Percentiles rank a stretch among this genome's conserved stretches.
Conservation (phyloP, 2,113 vertebrate genomes). For the Danionella cerebrum region DNA sequence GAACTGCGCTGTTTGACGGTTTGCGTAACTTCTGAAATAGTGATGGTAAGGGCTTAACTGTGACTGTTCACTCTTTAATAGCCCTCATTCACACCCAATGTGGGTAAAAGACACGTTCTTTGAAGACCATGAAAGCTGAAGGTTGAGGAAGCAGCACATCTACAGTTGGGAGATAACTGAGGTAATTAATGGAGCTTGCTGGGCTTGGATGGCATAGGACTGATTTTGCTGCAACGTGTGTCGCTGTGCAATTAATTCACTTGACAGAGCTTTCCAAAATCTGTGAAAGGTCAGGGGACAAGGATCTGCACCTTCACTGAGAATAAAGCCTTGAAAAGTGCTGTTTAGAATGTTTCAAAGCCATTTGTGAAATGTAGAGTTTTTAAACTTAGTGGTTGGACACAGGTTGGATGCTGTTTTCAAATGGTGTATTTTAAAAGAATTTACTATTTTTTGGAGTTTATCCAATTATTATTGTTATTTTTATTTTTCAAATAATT, state of each 20-base stretch:
- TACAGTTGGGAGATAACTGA: constrained; percentile 28
- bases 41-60: not conserved
- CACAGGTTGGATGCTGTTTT: no score
- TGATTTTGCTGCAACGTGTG: constrained; percentile 20
- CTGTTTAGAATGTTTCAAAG: constrained; percentile 1
- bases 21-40: not conserved
- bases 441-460: no score
- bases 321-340: not conserved
- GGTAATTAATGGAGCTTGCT: constrained; percentile 38
- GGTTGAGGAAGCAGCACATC: constrained; percentile 1
- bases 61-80: not conserved
- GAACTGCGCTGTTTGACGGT: not conserved
- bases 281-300: constrained; percentile 25
- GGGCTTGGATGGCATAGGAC: constrained; percentile 28
- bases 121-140: constrained; percentile 1
- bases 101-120: not conserved
- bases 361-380: not conserved
- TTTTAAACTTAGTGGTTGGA: no score
- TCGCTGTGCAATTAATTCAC: constrained; percentile 25
- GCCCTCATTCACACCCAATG: not conserved
- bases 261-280: constrained; percentile 29
- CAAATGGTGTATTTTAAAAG: no score
- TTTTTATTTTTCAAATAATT: no score
- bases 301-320: constrained; percentile 2
- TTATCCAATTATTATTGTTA: no score